Percentiles rank a stretch among this genome's conserved stretches.
Conservation (phyloP, 2,888 invertebrate genomes). For the Eutolmus rufibarbis region DNA sequence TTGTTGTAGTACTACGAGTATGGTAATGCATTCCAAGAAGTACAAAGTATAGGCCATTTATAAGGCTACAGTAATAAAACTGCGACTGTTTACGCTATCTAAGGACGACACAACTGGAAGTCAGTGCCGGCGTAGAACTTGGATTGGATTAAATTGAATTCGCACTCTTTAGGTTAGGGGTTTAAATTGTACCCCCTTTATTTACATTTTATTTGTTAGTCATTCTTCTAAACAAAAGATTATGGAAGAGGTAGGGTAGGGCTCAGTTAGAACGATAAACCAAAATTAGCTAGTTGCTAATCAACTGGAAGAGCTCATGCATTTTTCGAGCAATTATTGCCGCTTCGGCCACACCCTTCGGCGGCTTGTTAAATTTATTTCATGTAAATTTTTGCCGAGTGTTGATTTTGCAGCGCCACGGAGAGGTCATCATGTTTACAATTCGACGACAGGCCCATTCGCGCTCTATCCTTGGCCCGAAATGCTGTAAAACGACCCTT, state of each 20-base stretch:
- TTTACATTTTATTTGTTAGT: not conserved
- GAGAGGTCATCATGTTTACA: not conserved
- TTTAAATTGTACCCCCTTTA: not conserved
- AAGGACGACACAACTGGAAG: no score
- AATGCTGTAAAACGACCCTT: constrained; percentile 4
- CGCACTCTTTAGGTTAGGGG: not conserved
- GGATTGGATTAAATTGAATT: not conserved
- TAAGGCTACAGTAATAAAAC: no score
- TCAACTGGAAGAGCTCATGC: not conserved
- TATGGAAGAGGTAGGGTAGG: not conserved
- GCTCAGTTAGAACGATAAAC: not conserved
- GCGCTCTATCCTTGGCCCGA: not conserved
- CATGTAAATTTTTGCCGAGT: not conserved
- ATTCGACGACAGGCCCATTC: not conserved
- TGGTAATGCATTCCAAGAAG: no score
- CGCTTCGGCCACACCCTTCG: not conserved
- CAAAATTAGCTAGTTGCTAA: not conserved
- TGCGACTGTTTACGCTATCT: no score
- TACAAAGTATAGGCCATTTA: no score
- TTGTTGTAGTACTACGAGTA: no score
- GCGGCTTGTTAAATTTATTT: not conserved
- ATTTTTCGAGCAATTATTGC: not conserved
- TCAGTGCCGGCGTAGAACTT: no score
- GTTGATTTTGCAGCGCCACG: not conserved
- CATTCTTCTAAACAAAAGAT: not conserved